Percentiles rank a stretch among this genome's conserved stretches.
Conservation (phyloP, 2,113 vertebrate genomes). For the Apodemus speciosus region DNA sequence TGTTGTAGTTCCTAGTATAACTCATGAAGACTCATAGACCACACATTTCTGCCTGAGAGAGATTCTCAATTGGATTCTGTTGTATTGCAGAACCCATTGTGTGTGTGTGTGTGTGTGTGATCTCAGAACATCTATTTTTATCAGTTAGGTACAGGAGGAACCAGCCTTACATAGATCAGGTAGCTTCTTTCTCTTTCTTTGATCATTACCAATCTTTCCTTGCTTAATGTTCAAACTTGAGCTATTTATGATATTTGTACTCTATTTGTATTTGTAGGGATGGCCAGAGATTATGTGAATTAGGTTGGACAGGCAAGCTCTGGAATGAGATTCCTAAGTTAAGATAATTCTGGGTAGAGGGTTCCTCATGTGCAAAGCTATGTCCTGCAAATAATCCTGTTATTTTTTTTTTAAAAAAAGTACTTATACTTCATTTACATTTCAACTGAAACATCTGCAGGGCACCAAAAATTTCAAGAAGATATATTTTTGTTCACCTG, state of each 20-base stretch:
- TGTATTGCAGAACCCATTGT: background rate
- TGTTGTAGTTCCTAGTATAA: background rate
- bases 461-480: slow-evolving; percentile 16
- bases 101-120: too few species aligned
- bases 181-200: background rate
- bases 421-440: slow-evolving; percentile 59
- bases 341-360: background rate
- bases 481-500: background rate
- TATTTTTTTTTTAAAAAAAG: background rate
- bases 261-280: background rate
- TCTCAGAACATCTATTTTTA: too few species aligned
- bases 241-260: background rate
- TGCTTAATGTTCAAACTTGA: slow-evolving; percentile 12
- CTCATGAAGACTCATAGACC: background rate
- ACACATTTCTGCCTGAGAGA: background rate
- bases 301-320: background rate
- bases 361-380: background rate
- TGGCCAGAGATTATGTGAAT: background rate
- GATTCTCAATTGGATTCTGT: background rate
- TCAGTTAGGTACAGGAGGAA: background rate
- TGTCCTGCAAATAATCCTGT: slow-evolving; percentile 39
- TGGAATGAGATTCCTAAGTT: slow-evolving; percentile 27
- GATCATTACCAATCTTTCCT: background rate
- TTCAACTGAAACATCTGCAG: slow-evolving; percentile 37
- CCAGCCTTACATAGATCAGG: background rate